Conservation (phyloP, 2,113 vertebrate genomes). For the Scortum barcoo region DNA sequence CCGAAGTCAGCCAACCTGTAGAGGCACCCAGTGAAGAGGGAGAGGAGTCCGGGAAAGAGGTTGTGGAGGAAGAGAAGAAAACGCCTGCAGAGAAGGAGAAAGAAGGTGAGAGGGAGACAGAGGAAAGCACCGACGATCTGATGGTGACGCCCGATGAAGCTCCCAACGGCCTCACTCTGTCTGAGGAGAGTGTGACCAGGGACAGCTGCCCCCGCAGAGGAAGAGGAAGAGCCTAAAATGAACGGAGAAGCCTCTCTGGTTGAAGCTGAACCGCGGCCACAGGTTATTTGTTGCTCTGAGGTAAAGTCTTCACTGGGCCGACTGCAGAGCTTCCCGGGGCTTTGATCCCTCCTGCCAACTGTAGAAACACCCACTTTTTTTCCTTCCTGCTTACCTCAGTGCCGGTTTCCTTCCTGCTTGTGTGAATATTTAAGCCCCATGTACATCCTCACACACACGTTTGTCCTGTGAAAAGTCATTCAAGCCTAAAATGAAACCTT, state of each 20-base stretch:
- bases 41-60: conserved; percentile 40
- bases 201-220: conserved; percentile 75
- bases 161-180: conserved; percentile 62
- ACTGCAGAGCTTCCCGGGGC: conserved; percentile 65
- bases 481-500: neutral
- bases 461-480: conserved; percentile 4
- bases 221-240: conserved; percentile 87
- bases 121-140: conserved; percentile 61
- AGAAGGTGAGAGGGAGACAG: conserved; percentile 40
- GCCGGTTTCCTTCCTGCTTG: conserved; percentile 73
- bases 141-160: conserved; percentile 76
- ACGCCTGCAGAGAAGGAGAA: conserved; percentile 43
- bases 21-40: conserved; percentile 12
- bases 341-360: conserved; percentile 55
- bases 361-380: conserved; percentile 62
- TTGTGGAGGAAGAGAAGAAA: neutral
- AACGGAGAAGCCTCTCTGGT: conserved; percentile 92
- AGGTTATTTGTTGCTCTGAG: conserved; percentile 99
- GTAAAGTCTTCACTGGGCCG: conserved; percentile 89
- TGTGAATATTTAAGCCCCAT: conserved; percentile 68
- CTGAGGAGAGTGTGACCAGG: conserved; percentile 41
- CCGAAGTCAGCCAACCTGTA: conserved; percentile 13
- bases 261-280: conserved; percentile 90
- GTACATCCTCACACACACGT: conserved; percentile 54
- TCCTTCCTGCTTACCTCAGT: conserved; percentile 67